phyloP scores from a whole-genome alignment of 2,797 vertebrate species.

The Diglossa cyanea region DNA sequence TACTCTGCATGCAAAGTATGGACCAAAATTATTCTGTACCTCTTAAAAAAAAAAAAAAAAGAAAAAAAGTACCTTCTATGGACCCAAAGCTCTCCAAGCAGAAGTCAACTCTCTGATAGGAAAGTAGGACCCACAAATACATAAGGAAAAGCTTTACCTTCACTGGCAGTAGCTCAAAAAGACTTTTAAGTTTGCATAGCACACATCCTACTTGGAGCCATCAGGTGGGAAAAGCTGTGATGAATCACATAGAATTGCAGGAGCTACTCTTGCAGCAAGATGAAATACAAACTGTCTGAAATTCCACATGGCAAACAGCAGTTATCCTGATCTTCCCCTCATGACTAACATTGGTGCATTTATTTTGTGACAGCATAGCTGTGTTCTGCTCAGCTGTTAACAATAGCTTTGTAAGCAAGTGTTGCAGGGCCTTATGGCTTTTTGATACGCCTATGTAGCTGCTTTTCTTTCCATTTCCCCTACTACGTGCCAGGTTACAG shows the following conservation, averaged over 20 bases:
- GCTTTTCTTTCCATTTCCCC: slow-evolving; percentile 57
- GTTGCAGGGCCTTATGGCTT: slow-evolving; percentile 1
- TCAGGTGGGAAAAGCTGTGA: neutral
- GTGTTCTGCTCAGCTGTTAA: slow-evolving; percentile 14
- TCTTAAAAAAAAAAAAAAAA: neutral
- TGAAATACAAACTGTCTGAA: neutral
- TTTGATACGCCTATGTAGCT: slow-evolving; percentile 39
- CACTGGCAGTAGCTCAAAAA: neutral
- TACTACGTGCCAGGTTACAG: slow-evolving; percentile 38
- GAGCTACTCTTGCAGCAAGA: neutral
- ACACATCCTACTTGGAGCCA: neutral
- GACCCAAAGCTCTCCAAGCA: neutral
- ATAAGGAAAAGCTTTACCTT: neutral
- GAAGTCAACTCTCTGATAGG: neutral
- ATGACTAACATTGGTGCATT: neutral
- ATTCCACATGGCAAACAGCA: neutral
- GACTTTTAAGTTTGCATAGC: neutral
- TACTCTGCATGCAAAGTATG: neutral
- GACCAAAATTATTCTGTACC: neutral
- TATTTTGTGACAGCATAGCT: neutral
- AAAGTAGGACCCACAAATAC: neutral
- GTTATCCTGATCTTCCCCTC: neutral
- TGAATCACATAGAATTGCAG: neutral
- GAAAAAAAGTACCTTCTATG: neutral
- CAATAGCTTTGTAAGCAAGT: slow-evolving; percentile 46